These are phyloP conservation scores for Danaus plexippus DNA, from an alignment of 1,140 invertebrate species.

Conservation along the genomic window DNA sequence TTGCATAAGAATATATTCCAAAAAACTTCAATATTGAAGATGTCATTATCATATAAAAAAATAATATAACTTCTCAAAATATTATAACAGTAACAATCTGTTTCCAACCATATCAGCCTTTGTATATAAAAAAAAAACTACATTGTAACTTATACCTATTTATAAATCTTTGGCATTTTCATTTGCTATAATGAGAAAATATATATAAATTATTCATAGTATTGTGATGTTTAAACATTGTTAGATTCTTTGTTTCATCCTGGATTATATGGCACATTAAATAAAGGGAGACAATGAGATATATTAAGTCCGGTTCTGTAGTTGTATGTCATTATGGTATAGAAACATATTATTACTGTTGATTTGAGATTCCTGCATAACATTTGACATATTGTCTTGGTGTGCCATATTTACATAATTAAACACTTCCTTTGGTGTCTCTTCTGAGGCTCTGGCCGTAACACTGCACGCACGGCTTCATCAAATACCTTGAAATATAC, in stretches of 20 bases:
- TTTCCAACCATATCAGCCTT: constrained; percentile 51
- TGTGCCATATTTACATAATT: constrained; percentile 80
- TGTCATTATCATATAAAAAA: constrained; percentile 61
- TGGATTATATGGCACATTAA: constrained; percentile 34
- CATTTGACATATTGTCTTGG: constrained; percentile 45
- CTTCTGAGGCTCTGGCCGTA: constrained; percentile 93
- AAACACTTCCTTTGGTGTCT: constrained; percentile 92
- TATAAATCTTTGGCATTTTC: constrained; percentile 67
- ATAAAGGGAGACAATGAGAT: constrained; percentile 12
- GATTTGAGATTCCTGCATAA: constrained; percentile 56
- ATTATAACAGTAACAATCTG: constrained; percentile 67
- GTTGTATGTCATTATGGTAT: constrained; percentile 29
- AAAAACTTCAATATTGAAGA: constrained; percentile 49
- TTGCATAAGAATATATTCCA: constrained; percentile 53
- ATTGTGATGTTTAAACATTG: constrained; percentile 31
- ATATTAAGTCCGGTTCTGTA: not conserved
- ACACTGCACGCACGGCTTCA: constrained; percentile 94
- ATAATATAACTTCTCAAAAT: constrained; percentile 57
- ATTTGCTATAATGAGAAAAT: constrained; percentile 44
- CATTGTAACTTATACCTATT: constrained; percentile 59
- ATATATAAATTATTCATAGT: constrained; percentile 32
- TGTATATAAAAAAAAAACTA: constrained; percentile 37
- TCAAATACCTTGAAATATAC: constrained; percentile 87
- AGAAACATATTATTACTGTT: constrained; percentile 71
- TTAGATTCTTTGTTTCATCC: constrained; percentile 2